A percentile compares a stretch with the other conserved stretches of the same genome.
Evolutionary conservation across 1,140 invertebrate genomes (phyloP).

Genomic region (Drosophila cardini): DNA sequence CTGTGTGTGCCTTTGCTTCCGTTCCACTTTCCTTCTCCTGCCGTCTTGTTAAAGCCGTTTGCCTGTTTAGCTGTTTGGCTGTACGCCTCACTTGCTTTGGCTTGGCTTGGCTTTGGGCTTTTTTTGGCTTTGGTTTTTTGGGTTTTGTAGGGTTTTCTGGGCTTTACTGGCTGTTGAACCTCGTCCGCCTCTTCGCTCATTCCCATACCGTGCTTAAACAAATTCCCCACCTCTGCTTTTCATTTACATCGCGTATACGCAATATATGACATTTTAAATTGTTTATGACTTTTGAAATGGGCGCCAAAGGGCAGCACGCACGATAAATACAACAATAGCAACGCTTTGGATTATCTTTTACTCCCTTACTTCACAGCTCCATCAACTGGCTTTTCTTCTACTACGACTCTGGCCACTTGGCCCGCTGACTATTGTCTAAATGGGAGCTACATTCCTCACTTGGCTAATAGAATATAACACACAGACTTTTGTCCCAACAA

Average conservation of each 20-base stretch:
- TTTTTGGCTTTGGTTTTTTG: slow-evolving; percentile 19
- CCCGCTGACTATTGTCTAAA: not conserved
- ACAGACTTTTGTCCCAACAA: not conserved
- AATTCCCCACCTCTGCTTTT: slow-evolving; percentile 60
- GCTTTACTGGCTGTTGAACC: no score
- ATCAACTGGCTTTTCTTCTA: not conserved
- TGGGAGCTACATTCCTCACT: slow-evolving; percentile 39
- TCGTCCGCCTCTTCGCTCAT: slow-evolving; percentile 4
- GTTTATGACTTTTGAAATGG: slow-evolving; percentile 64
- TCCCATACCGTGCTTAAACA: slow-evolving; percentile 54
- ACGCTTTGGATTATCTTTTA: slow-evolving; percentile 1
- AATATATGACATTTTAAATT: slow-evolving; percentile 81
- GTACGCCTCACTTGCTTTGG: slow-evolving; percentile 19
- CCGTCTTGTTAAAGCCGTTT: slow-evolving; percentile 10
- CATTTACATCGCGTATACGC: slow-evolving; percentile 76
- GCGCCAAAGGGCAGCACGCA: slow-evolving; percentile 51
- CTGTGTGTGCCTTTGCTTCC: slow-evolving; percentile 43
- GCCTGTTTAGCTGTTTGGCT: slow-evolving; percentile 5
- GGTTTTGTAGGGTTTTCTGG: slow-evolving; percentile 16
- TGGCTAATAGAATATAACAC: slow-evolving; percentile 65
- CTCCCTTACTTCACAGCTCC: not conserved
- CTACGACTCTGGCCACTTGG: slow-evolving; percentile 1
- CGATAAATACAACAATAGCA: slow-evolving; percentile 46
- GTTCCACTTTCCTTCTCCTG: slow-evolving; percentile 19
- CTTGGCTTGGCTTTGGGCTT: slow-evolving; percentile 13